Conservation (phyloP, 2,888 invertebrate genomes). For the Acrocyrtus sp. region DNA sequence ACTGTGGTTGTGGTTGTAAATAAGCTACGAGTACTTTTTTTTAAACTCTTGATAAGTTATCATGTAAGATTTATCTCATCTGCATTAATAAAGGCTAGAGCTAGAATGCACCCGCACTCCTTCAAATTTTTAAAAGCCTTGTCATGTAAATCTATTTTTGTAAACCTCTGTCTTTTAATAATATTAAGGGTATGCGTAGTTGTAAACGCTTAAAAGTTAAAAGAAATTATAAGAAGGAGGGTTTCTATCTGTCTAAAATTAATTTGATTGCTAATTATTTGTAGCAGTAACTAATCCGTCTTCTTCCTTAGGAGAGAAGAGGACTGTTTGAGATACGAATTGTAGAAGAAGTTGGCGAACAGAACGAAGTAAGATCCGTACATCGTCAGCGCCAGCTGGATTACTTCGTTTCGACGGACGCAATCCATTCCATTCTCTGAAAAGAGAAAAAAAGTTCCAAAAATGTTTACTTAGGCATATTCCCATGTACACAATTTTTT, state of each 20-base stretch:
- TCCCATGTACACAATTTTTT: no score
- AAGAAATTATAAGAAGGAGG: neutral
- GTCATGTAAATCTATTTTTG: neutral
- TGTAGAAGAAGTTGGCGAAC: constrained; percentile 93
- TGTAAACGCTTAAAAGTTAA: no score
- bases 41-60: no score
- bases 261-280: constrained; percentile 12
- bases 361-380: constrained; percentile 94
- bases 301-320: constrained; percentile 34
- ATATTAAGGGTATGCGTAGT: constrained; percentile 7
- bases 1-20: no score
- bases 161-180: constrained; percentile 18
- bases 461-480: no score
- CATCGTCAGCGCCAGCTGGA: constrained; percentile 91
- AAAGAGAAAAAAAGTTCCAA: neutral
- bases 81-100: no score
- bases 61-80: no score
- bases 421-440: constrained; percentile 49
- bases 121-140: no score
- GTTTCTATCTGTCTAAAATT: neutral
- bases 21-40: no score
- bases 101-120: no score
- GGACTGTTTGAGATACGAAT: constrained; percentile 74
- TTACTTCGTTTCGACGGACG: constrained; percentile 71
- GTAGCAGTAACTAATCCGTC: constrained; percentile 31